Conservation (phyloP, 2,797 vertebrate genomes). For the Cuniculus paca region DNA sequence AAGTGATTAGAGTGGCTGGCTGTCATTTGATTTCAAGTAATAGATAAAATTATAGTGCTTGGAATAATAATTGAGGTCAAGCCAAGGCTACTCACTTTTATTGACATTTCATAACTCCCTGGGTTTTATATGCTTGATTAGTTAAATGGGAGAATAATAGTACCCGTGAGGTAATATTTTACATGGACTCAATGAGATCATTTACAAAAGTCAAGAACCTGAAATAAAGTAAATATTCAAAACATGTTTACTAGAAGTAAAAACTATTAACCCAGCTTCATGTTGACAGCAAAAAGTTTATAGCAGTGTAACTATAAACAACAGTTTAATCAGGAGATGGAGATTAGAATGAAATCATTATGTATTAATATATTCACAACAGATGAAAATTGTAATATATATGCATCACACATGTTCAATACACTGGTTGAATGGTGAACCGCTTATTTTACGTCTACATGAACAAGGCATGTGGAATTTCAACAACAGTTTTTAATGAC, state of each 20-base stretch:
- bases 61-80: constrained; percentile 30
- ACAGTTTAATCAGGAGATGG: not conserved
- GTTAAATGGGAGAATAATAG: constrained; percentile 23
- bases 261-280: not conserved
- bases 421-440: not conserved
- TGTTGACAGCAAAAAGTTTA: not conserved
- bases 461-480: not conserved
- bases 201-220: constrained; percentile 12
- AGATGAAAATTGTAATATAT: not conserved
- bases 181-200: not conserved
- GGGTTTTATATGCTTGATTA: not conserved
- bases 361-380: not conserved
- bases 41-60: constrained; percentile 5
- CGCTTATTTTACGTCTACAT: not conserved
- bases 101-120: constrained; percentile 12
- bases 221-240: not conserved
- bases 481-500: not conserved
- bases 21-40: constrained; percentile 28
- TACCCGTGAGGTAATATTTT: not conserved
- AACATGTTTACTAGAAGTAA: not conserved
- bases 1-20: not conserved
- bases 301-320: not conserved
- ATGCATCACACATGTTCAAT: not conserved
- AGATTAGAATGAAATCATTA: not conserved
- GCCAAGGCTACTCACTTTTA: not conserved